Base-by-base conservation (phyloP, 2,113 vertebrate species). In the Actenoides lindsayi region DNA sequence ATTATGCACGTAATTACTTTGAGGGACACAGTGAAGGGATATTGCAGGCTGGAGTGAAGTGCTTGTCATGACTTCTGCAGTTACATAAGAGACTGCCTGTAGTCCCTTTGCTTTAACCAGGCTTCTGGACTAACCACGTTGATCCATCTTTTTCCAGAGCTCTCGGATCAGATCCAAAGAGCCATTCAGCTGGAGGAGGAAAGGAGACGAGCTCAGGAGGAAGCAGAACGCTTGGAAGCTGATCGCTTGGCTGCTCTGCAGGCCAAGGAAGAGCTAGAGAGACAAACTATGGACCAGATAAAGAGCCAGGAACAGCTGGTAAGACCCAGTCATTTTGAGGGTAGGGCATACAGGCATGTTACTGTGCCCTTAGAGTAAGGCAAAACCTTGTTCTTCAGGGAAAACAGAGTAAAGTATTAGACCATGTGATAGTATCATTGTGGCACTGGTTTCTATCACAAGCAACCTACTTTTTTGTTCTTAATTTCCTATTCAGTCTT, bases 281-380 rank as follows among this genome's bases (percentile, higher is more conserved):
- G 97, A 82, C 98, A 99, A 96, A 98, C 98, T 4, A 98, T 97
- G 91, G 99, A 99, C 96, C 99, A 99, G 97, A 98, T 99, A 20
- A 99, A 99, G 98, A 99, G 97, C 98, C 99, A 99, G 98, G 99
- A 99, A 94, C 99, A 99, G 97, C 98, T 99, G 99, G 99, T 99
- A 98, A 97, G 99, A 77, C 81, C 13, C 15, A 16, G 14, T 33
- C 12, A 33, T 50, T 88, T 80, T 71, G 46, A 83, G 82, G 31
- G 9, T n/a, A 54, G 80, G 76, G 33, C 30, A 31, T 1, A 25
- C 5, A 21, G 35, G 21, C 5, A 4, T 6, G 11, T 74, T 88
- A 53, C 16, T 65, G 0, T 53, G 51, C 20, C 62, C 31, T 64
- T 7, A 33, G 23, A 73, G 24, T 44, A 78, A 84, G 27, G 35